Evolutionary conservation across 2,113 vertebrate species (phyloP), one percentile per base, ranked within the genome.

Genomic region (Microcebus jonahi): DNA sequence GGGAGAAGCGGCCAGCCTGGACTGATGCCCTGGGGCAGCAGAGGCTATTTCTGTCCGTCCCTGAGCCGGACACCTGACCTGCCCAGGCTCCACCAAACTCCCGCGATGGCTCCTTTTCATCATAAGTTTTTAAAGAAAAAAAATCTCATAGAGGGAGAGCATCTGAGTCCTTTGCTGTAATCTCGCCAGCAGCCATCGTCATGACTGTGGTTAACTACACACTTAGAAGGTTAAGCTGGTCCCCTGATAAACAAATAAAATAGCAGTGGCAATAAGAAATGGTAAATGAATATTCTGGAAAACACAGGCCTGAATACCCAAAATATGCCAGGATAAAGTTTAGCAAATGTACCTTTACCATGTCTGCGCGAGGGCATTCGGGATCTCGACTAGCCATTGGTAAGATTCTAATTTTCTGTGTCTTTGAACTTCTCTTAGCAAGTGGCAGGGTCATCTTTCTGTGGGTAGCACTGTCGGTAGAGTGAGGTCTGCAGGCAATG

Each of bases 371-470:
- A 71, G 99, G 99, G 27, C 99, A 99, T 97, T 99, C 99, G 0
- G 99, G 99, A 92, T 99, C 99, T 1, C 99, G 97, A 36, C 99
- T 99, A 3, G 99, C 99, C 99, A 99, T 99, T 7, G 99, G 99
- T 70, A 99, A 98, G 96, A 99, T 99, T 82, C 99, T 98, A 82
- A 99, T 99, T 98, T 99, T 99, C 98, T 99, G 99, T 0, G 99
- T 99, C 98, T 99, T 99, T 17, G 99, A 99, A 98, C 99, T 99
- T 79, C 99, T 99, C 36, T 99, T 99, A 29, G 99, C 99, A 91
- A 99, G 98, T 70, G 99, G 99, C 90, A 99, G 98, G 4, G 99
- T 99, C 99, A 99, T 99, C 99, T 99, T 99, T 98, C 99, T 99
- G 97, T 99, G 99, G 68, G 99, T 99, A 97, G 99, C 99, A 84